Conservation (phyloP, 2,888 invertebrate species). For the Blera fallax region DNA sequence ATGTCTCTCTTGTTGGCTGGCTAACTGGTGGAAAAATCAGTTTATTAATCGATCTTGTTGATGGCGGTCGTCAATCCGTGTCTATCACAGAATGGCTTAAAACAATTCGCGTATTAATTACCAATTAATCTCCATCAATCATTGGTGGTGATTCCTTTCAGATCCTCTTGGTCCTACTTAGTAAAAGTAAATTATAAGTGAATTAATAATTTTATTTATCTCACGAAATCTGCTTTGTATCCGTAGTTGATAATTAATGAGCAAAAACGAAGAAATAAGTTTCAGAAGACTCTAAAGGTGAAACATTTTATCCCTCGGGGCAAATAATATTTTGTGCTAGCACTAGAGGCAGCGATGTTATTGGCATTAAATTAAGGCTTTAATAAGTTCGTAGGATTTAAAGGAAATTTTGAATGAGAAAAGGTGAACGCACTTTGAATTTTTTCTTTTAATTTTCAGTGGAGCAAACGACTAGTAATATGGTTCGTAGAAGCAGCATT, state of each 20-base stretch:
- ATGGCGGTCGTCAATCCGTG: background rate
- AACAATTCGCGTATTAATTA: background rate
- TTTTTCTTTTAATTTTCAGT: no score
- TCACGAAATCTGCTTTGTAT: background rate
- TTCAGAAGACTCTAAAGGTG: background rate
- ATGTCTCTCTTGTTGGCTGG: background rate
- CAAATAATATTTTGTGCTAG: no score
- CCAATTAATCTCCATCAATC: background rate
- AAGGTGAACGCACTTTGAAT: no score
- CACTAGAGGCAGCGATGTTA: no score
- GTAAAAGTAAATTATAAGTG: background rate
- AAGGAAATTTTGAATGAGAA: no score
- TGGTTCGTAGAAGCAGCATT: no score
- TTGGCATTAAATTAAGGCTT: no score
- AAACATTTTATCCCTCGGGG: no score
- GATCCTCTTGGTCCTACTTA: background rate
- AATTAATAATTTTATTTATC: background rate
- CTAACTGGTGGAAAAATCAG: background rate
- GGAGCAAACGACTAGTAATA: no score
- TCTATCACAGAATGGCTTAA: background rate
- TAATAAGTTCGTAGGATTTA: no score
- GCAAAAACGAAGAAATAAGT: background rate
- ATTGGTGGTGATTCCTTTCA: background rate
- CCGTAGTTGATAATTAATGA: background rate
- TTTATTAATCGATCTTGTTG: conserved; percentile 1